phyloP scores from a whole-genome alignment of 2,888 invertebrate genomes.

The Oxycera nigricornis region DNA sequence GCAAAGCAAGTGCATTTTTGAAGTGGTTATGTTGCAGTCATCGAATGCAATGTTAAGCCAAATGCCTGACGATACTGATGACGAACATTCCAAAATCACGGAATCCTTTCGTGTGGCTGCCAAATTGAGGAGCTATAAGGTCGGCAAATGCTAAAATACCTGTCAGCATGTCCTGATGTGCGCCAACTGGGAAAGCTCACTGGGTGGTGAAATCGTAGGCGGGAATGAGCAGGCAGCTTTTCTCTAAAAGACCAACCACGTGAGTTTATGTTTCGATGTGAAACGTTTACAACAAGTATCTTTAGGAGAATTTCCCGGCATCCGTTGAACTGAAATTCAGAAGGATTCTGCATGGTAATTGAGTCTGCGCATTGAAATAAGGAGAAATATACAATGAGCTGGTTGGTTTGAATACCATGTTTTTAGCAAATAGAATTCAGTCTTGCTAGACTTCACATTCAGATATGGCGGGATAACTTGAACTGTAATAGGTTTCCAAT shows the following conservation, averaged over 20 bases:
- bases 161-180: conserved; percentile 23
- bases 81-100: conserved; percentile 27
- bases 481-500: too few relatives aligned
- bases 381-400: conserved; percentile 24
- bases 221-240: neutral
- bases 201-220: neutral
- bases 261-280: neutral
- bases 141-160: conserved; percentile 21
- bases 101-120: neutral
- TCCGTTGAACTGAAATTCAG: conserved; percentile 24
- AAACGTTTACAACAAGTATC: neutral
- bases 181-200: neutral
- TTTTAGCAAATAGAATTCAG: conserved; percentile 12
- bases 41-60: conserved; percentile 1
- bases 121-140: conserved; percentile 17
- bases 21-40: conserved; percentile 6
- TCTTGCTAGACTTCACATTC: neutral
- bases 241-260: conserved; percentile 26
- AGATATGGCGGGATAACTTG: too few relatives aligned
- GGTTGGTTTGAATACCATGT: neutral
- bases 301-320: neutral
- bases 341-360: conserved; percentile 1
- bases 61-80: conserved; percentile 15
- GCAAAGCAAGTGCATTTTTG: neutral
- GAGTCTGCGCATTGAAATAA: neutral